These are phyloP conservation scores for Siniperca undulata DNA, from an alignment of 2,797 vertebrate genomes.

Conservation along the genomic window DNA sequence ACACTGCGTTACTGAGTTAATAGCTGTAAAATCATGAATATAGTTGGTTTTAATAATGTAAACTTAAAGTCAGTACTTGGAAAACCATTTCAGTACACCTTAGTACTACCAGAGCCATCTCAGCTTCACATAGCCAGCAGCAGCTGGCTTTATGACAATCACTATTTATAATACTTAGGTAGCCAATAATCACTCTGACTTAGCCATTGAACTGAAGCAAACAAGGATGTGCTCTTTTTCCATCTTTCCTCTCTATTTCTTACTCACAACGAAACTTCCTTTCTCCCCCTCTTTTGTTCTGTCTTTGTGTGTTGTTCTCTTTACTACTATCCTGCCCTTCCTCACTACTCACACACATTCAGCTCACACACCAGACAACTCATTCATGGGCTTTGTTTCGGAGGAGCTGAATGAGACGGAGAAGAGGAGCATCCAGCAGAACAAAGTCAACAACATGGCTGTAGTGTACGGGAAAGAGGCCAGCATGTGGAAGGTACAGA, in stretches of 20 bases:
- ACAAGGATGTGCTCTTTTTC: slow-evolving; percentile 35
- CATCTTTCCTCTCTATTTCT: slow-evolving; percentile 23
- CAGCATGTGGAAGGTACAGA: slow-evolving; percentile 95
- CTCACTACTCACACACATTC: slow-evolving; percentile 34
- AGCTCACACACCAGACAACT: slow-evolving; percentile 97
- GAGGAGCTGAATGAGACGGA: slow-evolving; percentile 93
- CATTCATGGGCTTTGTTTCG: slow-evolving; percentile 96
- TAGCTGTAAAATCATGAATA: background rate
- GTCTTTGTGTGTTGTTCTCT: slow-evolving; percentile 23
- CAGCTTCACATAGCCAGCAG: slow-evolving; percentile 5
- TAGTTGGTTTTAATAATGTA: slow-evolving; percentile 15
- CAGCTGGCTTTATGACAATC: slow-evolving; percentile 49
- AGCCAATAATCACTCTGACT: slow-evolving; percentile 34
- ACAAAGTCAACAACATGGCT: slow-evolving; percentile 93
- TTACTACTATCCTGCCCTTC: slow-evolving; percentile 15
- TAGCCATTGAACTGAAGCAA: slow-evolving; percentile 25
- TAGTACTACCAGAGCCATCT: slow-evolving; percentile 3
- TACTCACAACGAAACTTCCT: slow-evolving; percentile 46
- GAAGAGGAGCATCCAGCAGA: slow-evolving; percentile 88
- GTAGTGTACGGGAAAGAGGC: slow-evolving; percentile 95
- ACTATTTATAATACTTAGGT: slow-evolving; percentile 55
- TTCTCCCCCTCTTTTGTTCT: slow-evolving; percentile 23
- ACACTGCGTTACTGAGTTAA: too few species aligned
- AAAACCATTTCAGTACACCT: slow-evolving; percentile 3
- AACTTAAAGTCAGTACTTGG: slow-evolving; percentile 12